Percentiles rank a stretch among this genome's conserved stretches.
Conservation (phyloP, 2,797 vertebrate genomes). For the Austrolebias charrua region DNA sequence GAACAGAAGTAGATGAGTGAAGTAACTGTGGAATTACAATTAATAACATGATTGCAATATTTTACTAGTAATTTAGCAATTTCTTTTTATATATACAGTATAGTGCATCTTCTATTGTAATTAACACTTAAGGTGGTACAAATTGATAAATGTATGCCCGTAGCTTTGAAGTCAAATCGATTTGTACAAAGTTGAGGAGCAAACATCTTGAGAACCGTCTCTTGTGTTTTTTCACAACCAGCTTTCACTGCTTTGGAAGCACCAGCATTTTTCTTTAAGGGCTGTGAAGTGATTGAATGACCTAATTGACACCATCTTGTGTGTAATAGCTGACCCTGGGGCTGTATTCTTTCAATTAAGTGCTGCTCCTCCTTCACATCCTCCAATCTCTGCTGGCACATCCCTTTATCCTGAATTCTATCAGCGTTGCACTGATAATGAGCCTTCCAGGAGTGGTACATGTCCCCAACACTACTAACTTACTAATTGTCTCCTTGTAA, state of each 20-base stretch:
- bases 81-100: too few relatives aligned
- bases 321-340: constrained; percentile 75
- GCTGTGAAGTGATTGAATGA: constrained; percentile 68
- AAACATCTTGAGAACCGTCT: constrained; percentile 37
- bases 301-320: constrained; percentile 78
- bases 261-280: constrained; percentile 36
- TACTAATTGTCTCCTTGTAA: constrained; percentile 35
- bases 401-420: constrained; percentile 50
- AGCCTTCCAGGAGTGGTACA: constrained; percentile 41
- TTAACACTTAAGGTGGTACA: too few relatives aligned
- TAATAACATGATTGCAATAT: too few relatives aligned
- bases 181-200: constrained; percentile 30
- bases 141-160: neutral
- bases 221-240: constrained; percentile 41
- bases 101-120: too few relatives aligned
- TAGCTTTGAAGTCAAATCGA: constrained; percentile 8
- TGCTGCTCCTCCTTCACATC: constrained; percentile 46
- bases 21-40: too few relatives aligned
- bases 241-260: constrained; percentile 49
- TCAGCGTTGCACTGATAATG: constrained; percentile 30
- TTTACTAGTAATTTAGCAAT: too few relatives aligned
- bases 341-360: constrained; percentile 77
- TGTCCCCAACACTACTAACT: constrained; percentile 12
- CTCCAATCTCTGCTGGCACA: constrained; percentile 44
- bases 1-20: too few relatives aligned